Evolutionary conservation across 1,140 invertebrate genomes (phyloP), one percentile per base, ranked within the genome.

Genomic region (Camponotus vicinus): DNA sequence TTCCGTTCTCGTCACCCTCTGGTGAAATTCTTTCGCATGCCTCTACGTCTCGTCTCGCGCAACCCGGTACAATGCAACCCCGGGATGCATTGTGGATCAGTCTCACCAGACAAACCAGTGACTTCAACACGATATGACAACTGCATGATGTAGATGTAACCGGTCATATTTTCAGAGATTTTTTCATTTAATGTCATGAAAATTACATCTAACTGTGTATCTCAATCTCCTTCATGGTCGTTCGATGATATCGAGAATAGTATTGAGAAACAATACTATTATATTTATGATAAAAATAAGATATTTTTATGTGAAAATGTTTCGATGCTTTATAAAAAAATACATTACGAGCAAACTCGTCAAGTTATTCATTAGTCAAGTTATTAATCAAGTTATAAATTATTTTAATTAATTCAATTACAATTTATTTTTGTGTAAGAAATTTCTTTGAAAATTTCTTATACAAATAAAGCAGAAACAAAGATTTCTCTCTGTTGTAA

Each of bases 51-150:
- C 82, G 70, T 86, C 73, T 69, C 89, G 88, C 80, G 79, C 89
- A 86, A 91, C 67, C 13, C 55, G 85, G 76, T 67, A 92, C 90
- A 93, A 93, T 93, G 91, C 91, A 87, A 88, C 90, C 80, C 90
- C 86, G 87, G 83, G 86, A 83, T 64, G 88, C 89, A 92, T 92
- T 92, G 90, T 92, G 63, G 84, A 86, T 88, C 88, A 69, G 88
- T 76, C 75, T 86, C 91, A 86, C 86, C 77, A 90, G 88, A 89
- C 86, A 88, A 87, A 86, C 69, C 76, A 61, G 75, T 59, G 83
- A 90, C 70, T 85, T 66, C 79, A 77, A 66, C 27, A 27, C 88
- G 27, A 61, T 21, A 42, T n/a, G 40, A 71, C 34, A 49, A 34
- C 27, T 55, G 5, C 8, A 40, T 61, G 76, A 57, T 37, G 55